These are phyloP conservation scores for Rhabdomys dilectus DNA, from an alignment of 2,113 vertebrate genomes.

Conservation along the genomic window DNA sequence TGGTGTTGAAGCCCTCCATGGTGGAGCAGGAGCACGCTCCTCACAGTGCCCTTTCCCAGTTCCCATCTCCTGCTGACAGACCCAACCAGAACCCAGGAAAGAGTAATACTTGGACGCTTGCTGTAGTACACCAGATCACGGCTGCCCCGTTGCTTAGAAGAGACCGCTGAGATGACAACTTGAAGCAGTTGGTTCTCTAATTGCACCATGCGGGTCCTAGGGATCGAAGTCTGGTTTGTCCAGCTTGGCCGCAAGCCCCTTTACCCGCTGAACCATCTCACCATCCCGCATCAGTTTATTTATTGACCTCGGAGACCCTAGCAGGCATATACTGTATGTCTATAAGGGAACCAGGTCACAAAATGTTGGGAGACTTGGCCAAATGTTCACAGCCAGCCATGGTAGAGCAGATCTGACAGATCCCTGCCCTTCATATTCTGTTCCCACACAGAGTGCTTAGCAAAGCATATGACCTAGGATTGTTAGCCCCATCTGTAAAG, in stretches of 20 bases:
- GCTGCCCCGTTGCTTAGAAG: neutral
- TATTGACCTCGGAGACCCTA: neutral
- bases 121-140: too few relatives aligned
- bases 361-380: neutral
- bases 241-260: neutral
- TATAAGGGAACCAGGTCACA: neutral
- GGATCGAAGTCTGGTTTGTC: neutral
- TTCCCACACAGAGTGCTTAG: neutral
- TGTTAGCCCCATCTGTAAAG: too few relatives aligned
- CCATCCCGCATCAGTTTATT: neutral
- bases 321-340: neutral
- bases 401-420: neutral
- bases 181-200: neutral
- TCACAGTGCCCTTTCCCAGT: neutral
- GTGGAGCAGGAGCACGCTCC: neutral
- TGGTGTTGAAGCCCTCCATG: neutral
- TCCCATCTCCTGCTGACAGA: neutral
- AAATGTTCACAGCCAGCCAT: neutral
- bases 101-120: too few relatives aligned
- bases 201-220: neutral
- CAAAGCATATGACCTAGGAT: neutral
- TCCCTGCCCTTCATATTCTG: neutral
- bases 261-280: neutral
- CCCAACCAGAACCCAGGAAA: neutral
- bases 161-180: neutral